Base-by-base conservation (phyloP, 2,113 vertebrate genomes). In the Chloropsis cyanopogon region DNA sequence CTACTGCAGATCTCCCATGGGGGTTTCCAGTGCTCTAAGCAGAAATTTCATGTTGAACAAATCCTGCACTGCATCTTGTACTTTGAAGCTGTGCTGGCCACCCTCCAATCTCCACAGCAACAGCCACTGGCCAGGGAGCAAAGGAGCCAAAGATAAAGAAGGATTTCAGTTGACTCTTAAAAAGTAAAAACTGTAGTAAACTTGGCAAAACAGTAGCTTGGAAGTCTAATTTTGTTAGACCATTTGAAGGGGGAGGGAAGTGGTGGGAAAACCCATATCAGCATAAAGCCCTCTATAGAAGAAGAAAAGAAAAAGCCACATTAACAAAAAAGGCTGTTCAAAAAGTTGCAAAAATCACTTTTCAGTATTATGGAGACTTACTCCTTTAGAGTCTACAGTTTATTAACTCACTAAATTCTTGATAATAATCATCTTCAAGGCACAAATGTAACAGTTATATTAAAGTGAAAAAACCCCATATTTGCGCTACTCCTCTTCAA, bases 21-120 rank as follows among this genome's bases (percentile, higher is more conserved):
- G 82, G 35, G 17, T 66, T 91, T 95, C 82, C 82, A 93, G 39
- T 31, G 52, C 29, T 76, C 54, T 77, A 20, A 68, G 80, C 16
- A 72, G 31, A 59, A 78, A 89, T 76, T 87, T 82, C 26, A 12
- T 9, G 21, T 50, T 80, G 54, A 76, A 82, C 19, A 56, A 93
- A 72, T 47, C 70, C 57, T 60, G 61, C 11, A n/a, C 52, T 82
- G 53, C 72, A 86, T 79, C 52, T 91, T 66, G 46, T 33, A 52
- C 89, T 89, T 94, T 90, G 87, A 93, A 94, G 79, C 29, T 92
- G 14, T 31, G 64, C 68, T 96, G 94, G 91, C 87, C 13, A 83
- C 39, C 33, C 12, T 90, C 82, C 91, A 92, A 24, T 4, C 46
- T 86, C 63, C 33, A 56, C 26, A 90, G 54, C 70, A 82, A 88